phyloP scores from a whole-genome alignment of 1,140 invertebrate species.

The Lepidurus couesii region DNA sequence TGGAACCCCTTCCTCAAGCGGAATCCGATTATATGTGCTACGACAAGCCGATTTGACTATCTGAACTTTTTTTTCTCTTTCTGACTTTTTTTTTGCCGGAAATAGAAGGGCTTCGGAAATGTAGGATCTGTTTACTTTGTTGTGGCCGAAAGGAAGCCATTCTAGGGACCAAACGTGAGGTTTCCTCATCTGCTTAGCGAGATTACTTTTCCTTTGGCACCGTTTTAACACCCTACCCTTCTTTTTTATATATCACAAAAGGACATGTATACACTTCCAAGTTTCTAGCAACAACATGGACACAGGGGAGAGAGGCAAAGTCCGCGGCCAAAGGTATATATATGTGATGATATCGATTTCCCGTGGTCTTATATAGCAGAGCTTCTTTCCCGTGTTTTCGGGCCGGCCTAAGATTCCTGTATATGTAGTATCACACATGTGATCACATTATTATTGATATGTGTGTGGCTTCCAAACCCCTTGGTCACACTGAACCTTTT shows the following conservation, averaged over 20 bases:
- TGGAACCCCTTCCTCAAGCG: no score
- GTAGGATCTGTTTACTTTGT: not conserved
- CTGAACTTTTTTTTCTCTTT: no score
- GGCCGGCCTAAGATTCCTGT: not conserved
- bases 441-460: slow-evolving; percentile 20
- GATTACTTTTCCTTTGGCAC: slow-evolving; percentile 8
- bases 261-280: not conserved
- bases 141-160: not conserved
- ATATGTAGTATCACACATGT: not conserved
- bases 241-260: not conserved
- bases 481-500: not conserved
- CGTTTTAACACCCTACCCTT: not conserved
- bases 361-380: not conserved
- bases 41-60: no score
- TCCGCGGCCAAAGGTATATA: not conserved
- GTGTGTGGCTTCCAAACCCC: not conserved
- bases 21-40: no score
- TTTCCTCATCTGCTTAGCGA: slow-evolving; percentile 1
- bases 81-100: not conserved
- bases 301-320: not conserved
- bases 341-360: not conserved
- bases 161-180: not conserved
- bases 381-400: not conserved
- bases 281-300: not conserved
- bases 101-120: not conserved